These are phyloP conservation scores for Heterodera carotae DNA, from an alignment of 1,140 invertebrate species.

Conservation along the genomic window DNA sequence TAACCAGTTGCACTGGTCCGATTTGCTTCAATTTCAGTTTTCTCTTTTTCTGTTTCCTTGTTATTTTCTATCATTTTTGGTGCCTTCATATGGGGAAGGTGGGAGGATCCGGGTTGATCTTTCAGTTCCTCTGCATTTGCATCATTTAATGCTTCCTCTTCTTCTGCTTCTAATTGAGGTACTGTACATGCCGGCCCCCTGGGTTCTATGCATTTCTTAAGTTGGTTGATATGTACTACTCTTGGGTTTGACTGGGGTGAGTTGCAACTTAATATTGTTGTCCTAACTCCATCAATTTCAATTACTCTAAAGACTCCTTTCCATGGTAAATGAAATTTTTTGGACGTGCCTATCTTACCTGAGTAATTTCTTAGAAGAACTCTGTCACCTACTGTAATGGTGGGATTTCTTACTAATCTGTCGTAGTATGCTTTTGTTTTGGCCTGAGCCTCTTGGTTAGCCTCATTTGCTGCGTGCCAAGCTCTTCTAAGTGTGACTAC, in stretches of 20 bases:
- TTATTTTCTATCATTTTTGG: not conserved
- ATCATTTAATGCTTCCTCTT: too few species aligned
- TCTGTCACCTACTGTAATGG: slow-evolving; percentile 17
- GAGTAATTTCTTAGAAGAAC: slow-evolving; percentile 21
- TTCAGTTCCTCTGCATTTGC: too few species aligned
- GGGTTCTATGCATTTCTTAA: slow-evolving; percentile 24
- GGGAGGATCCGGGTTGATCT: not conserved
- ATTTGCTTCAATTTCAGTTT: not conserved
- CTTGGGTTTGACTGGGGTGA: slow-evolving; percentile 14
- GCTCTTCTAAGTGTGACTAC: slow-evolving; percentile 13
- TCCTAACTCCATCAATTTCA: slow-evolving; percentile 15
- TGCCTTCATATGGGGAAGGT: not conserved
- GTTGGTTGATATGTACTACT: slow-evolving; percentile 32
- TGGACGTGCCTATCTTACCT: not conserved
- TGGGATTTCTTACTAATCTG: slow-evolving; percentile 20
- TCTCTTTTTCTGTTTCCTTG: not conserved
- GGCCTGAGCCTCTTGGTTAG: slow-evolving; percentile 6
- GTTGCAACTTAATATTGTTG: slow-evolving; percentile 11
- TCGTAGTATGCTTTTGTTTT: slow-evolving; percentile 31
- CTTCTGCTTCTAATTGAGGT: not conserved
- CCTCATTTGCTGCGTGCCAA: slow-evolving; percentile 20
- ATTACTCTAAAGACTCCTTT: slow-evolving; percentile 31
- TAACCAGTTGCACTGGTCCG: not conserved
- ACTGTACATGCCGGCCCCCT: slow-evolving; percentile 12
- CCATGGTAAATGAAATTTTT: slow-evolving; percentile 31